Conservation (phyloP, 2,888 invertebrate species). For the Camponotus fellah region DNA sequence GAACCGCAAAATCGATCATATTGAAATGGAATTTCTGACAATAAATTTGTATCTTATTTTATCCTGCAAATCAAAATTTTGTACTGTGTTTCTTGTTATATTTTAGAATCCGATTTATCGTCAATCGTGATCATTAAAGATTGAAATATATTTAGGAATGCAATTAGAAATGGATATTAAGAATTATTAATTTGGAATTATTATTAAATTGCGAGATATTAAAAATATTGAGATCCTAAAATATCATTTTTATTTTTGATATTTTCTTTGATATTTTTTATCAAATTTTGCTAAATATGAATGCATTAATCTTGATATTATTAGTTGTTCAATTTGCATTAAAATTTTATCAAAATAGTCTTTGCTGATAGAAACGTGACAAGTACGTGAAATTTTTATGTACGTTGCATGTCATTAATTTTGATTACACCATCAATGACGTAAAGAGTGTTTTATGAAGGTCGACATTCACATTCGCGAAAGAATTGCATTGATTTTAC, state of each 20-base stretch:
- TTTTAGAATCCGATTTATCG: background rate
- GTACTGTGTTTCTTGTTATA: background rate
- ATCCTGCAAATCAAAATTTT: background rate
- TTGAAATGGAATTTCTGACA: slow-evolving; percentile 20
- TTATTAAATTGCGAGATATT: background rate
- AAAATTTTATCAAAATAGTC: background rate
- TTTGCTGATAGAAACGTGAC: background rate
- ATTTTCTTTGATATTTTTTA: slow-evolving; percentile 5
- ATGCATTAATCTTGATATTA: background rate
- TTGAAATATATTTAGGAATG: background rate
- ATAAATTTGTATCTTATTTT: slow-evolving; percentile 10
- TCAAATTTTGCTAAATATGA: background rate
- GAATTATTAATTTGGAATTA: background rate
- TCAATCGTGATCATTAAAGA: background rate
- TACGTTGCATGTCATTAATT: background rate
- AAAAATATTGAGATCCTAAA: background rate
- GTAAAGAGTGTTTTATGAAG: background rate
- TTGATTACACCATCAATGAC: background rate
- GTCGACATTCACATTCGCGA: background rate
- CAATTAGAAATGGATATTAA: background rate
- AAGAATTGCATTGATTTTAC: slow-evolving; percentile 17
- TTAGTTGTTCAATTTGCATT: background rate
- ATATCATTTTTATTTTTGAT: slow-evolving; percentile 3
- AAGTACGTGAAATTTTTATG: background rate
- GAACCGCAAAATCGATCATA: slow-evolving; percentile 19